These are phyloP conservation scores for Onychostoma macrolepis DNA, from an alignment of 2,113 vertebrate species.

Conservation along the genomic window DNA sequence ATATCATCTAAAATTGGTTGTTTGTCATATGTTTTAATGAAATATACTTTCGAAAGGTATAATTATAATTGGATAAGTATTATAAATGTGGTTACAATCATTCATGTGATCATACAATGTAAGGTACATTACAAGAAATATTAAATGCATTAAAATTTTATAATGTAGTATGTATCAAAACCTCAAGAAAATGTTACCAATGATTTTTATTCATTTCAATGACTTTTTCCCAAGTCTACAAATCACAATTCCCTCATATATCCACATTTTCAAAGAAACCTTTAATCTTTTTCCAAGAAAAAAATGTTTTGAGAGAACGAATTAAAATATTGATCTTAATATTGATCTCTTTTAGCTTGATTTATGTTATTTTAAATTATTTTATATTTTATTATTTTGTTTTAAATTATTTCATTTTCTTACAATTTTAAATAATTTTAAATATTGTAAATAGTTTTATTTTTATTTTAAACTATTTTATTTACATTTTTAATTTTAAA, in stretches of 20 bases:
- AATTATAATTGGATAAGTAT: not conserved
- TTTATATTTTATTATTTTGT: no score
- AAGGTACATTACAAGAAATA: not conserved
- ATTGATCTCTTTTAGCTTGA: not conserved
- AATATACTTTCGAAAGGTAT: not conserved
- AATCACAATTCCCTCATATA: not conserved
- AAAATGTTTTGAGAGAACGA: not conserved
- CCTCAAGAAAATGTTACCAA: not conserved
- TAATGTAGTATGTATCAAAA: not conserved
- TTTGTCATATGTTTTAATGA: not conserved
- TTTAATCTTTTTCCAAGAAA: not conserved
- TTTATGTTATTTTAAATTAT: no score
- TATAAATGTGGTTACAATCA: not conserved
- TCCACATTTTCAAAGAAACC: no score
- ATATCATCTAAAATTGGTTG: not conserved
- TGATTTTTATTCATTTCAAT: not conserved
- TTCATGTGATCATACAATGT: not conserved
- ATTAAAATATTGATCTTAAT: not conserved
- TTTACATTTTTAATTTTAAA: no score
- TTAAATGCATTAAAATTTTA: not conserved
- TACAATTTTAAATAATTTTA: no score
- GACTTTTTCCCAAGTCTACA: not conserved
- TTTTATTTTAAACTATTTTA: no score
- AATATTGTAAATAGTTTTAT: no score
- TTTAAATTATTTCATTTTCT: no score